A percentile compares a stretch with the other conserved stretches of the same genome.
These are phyloP conservation scores for Candidula unifasciata DNA, from an alignment of 2,888 invertebrate genomes.

Conservation along the genomic window DNA sequence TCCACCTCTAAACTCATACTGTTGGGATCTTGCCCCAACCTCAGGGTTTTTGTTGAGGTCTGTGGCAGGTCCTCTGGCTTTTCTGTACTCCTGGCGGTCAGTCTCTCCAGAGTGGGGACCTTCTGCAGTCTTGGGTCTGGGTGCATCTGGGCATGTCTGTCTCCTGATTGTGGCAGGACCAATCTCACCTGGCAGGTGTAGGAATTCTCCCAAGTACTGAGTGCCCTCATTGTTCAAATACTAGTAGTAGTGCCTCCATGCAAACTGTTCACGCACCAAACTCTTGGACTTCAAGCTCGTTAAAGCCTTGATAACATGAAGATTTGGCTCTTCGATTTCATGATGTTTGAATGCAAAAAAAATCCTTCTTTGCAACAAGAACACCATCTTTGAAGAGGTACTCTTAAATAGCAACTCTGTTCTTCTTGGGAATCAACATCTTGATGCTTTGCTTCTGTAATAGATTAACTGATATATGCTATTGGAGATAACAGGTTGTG, in stretches of 20 bases:
- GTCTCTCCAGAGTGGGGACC: too few relatives aligned
- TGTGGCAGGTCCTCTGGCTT: too few relatives aligned
- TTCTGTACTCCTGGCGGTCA: too few relatives aligned
- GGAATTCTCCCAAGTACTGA: conserved; percentile 91
- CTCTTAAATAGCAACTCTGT: conserved; percentile 96
- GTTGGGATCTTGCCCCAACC: conserved; percentile 94
- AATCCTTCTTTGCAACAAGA: conserved; percentile 99
- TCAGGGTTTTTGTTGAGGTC: conserved; percentile 98
- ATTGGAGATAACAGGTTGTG: too few relatives aligned
- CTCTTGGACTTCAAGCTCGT: conserved; percentile 97
- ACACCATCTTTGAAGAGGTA: conserved; percentile 99
- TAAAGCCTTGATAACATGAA: conserved; percentile 98
- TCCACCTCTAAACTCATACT: conserved; percentile 85
- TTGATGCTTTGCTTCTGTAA: conserved; percentile 81
- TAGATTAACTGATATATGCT: too few relatives aligned
- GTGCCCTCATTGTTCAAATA: conserved; percentile 99
- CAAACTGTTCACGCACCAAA: conserved; percentile 98
- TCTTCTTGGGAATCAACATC: conserved; percentile 99
- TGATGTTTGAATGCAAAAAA: conserved; percentile 98
- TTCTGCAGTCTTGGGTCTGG: too few relatives aligned
- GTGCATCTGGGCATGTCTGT: conserved; percentile 90
- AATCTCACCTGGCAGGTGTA: conserved; percentile 98
- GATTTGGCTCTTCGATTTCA: conserved; percentile 96
- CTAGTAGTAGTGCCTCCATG: conserved; percentile 99
- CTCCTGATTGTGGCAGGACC: conserved; percentile 98